phyloP scores from a whole-genome alignment of 2,888 invertebrate species.

The Sthenelais limicola region DNA sequence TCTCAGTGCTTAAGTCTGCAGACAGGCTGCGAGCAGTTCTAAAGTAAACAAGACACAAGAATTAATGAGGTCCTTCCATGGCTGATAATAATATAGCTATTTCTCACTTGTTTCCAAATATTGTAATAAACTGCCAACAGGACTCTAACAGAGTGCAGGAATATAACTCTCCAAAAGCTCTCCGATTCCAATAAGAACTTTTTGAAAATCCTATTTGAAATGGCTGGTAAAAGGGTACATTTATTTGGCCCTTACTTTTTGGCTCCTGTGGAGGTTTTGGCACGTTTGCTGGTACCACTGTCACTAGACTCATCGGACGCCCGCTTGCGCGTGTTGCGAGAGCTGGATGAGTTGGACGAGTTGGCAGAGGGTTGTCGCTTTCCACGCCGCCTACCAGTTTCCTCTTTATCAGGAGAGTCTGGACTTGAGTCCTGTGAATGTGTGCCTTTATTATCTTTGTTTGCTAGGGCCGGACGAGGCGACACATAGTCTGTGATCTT shows the following conservation, averaged over 20 bases:
- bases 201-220: too few relatives aligned
- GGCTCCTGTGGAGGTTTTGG: background rate
- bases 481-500: constrained; percentile 50
- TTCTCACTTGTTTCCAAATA: too few relatives aligned
- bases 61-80: too few relatives aligned
- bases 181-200: too few relatives aligned
- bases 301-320: background rate
- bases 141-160: too few relatives aligned
- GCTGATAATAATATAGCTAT: too few relatives aligned
- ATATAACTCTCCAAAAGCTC: too few relatives aligned
- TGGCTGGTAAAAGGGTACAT: too few relatives aligned
- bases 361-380: background rate
- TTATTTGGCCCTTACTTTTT: too few relatives aligned
- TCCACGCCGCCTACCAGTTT: background rate
- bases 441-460: constrained; percentile 1
- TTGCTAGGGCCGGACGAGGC: constrained; percentile 32
- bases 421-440: background rate
- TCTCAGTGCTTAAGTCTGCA: background rate
- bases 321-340: constrained; percentile 15
- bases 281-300: background rate
- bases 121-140: too few relatives aligned
- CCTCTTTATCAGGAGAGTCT: background rate
- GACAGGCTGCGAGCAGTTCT: background rate
- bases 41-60: too few relatives aligned
- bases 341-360: background rate